Base-by-base conservation (phyloP, 2,888 invertebrate genomes). In the Gerris lacustris region DNA sequence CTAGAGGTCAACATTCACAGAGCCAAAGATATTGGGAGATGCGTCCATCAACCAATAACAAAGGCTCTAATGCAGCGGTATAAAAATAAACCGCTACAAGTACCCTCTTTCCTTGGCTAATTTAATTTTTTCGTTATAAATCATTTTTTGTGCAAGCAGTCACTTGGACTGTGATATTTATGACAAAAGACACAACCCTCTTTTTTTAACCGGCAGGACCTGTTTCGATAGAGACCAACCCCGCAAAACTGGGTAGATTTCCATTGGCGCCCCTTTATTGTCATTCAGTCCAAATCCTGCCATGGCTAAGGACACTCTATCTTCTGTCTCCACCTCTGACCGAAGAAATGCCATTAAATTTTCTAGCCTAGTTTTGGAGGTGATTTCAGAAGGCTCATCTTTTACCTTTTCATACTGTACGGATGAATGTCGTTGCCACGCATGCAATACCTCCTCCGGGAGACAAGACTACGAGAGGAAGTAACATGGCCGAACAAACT, bases 391-490 rank as follows among this genome's bases (percentile, higher is more conserved):
- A 66, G 17, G 15, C 31, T 31, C 31, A 31, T 31, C 31, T 47
- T 43, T 44, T 7, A 18, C 66, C 43, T 43, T 15, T 15, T 17
- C 9, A 31, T n/a, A 47, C 47, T 9, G 45, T n/a, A 44, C 18
- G 7, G n/a, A 43, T 44, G 63, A n/a, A 64, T 31, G 17, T 6
- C 70, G 63, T 55, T 73, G 68, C 77, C 77, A 78, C n/a, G 73
- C 74, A 55, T 75, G 9, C 18, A 77, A 68, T 9, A 77, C 67
- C 6, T 77, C 77, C 44, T 75, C 73, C 1, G 77, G 78, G n/a
- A 78, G 69, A 71, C 75, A 74, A 0, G 77, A 78, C 78, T 31
- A 78, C 76, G 2, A 78, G 72, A 6, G 78, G 78, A 69, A 75
- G 77, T 6, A 77, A 68, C 75, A 77, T 76, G 6, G 76, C 75